Evolutionary conservation across 2,113 vertebrate genomes (phyloP), one percentile per base, ranked within the genome.

Genomic region (Tragelaphus buxtoni): DNA sequence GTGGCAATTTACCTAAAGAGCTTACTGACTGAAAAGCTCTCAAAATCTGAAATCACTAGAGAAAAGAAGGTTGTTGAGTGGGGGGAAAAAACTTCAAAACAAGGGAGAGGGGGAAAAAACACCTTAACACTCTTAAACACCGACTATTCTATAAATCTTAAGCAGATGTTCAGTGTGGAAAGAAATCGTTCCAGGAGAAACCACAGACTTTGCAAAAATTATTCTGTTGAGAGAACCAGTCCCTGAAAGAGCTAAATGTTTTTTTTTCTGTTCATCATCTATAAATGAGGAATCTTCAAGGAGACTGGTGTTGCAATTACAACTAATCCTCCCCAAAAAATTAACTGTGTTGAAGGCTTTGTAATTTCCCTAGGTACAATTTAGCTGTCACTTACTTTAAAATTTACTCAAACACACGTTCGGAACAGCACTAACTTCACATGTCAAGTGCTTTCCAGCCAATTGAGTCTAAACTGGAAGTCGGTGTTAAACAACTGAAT

Each of bases 391-490:
- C 99, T 99, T 99, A 99, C 99, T 98, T 99, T 99, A 99, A 99
- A 99, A 99, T 99, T 99, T 99, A 99, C 99, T 99, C 99, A 99
- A 98, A 99, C 99, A 99, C 98, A 98, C 99, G 98, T 99, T 99
- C 99, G 18, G 99, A 99, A 99, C 99, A 99, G 99, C 99, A 99
- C 99, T 99, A 99, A 99, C 99, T 99, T 99, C 99, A 99, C 99
- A 99, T 99, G 99, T 99, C 99, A 99, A 99, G 99, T 99, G 99
- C 99, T 99, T 99, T 99, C 99, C 99, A 99, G 99, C 99, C 99
- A 99, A 99, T 99, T 99, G 99, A 99, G 99, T 99, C 98, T 99
- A 99, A 99, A 99, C 98, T 98, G 98, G 99, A 99, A 99, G 99
- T 99, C 99, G 99, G 99, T 99, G 98, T 99, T 99, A 99, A 99